Conservation (phyloP, 2,797 vertebrate genomes). For the Manis pentadactyla region DNA sequence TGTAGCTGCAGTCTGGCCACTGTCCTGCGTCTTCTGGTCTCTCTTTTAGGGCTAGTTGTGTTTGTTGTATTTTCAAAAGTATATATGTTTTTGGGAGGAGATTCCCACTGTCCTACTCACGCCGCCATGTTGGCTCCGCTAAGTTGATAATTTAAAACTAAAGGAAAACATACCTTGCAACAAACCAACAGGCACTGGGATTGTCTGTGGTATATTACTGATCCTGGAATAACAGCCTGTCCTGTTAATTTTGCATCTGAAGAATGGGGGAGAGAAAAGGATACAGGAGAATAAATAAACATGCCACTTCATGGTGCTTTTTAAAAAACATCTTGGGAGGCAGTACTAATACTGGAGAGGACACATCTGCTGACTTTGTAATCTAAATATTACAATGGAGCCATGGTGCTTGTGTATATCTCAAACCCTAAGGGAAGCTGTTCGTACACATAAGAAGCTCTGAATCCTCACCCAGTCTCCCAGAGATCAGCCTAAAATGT, state of each 20-base stretch:
- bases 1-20: too few relatives aligned
- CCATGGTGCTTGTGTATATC: neutral
- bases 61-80: too few relatives aligned
- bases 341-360: neutral
- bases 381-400: neutral
- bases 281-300: conserved; percentile 33
- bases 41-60: too few relatives aligned
- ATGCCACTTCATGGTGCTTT: conserved; percentile 19
- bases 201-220: conserved; percentile 89
- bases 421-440: neutral
- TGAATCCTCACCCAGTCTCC: neutral
- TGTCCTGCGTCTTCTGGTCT: too few relatives aligned
- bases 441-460: neutral
- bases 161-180: conserved; percentile 92
- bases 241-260: conserved; percentile 79
- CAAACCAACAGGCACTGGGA: conserved; percentile 89
- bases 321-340: neutral
- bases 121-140: too few relatives aligned
- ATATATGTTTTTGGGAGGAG: too few relatives aligned
- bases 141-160: conserved; percentile 38
- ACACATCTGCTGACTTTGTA: neutral
- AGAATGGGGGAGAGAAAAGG: neutral
- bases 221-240: conserved; percentile 87
- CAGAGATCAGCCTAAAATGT: neutral
- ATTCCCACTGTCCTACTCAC: too few relatives aligned